phyloP scores from a whole-genome alignment of 1,140 invertebrate species.

The Panulirus ornatus region DNA sequence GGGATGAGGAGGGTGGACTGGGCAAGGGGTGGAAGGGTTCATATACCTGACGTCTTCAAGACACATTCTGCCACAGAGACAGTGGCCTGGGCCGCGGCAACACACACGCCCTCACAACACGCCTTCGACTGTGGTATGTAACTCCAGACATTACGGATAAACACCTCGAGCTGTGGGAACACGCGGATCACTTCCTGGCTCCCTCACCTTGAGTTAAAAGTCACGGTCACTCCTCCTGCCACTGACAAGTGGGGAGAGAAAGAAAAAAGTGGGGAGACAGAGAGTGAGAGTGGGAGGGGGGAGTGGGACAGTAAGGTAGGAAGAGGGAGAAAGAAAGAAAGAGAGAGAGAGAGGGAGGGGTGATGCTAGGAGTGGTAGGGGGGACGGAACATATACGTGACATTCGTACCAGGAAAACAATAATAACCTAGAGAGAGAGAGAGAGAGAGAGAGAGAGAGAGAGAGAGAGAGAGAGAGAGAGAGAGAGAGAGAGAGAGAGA shows the following conservation, averaged over 20 bases:
- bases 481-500: no score
- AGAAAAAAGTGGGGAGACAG: not conserved
- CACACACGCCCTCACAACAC: no score
- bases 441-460: not conserved
- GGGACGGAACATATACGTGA: no score
- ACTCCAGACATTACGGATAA: no score
- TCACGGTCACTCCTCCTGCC: not conserved
- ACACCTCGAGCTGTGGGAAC: not conserved
- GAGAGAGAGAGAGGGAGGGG: not conserved
- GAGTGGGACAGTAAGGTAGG: not conserved
- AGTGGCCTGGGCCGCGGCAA: no score
- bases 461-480: not conserved
- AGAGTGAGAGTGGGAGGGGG: not conserved
- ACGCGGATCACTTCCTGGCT: not conserved
- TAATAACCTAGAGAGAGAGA: not conserved
- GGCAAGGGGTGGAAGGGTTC: no score
- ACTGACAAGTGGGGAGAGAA: not conserved
- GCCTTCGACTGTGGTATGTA: no score
- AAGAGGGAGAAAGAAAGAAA: not conserved
- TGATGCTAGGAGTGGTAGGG: not conserved
- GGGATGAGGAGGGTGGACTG: no score
- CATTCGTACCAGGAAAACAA: no score
- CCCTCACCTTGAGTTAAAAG: not conserved
- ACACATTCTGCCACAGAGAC: no score
- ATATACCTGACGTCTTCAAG: no score